A percentile compares a stretch with the other conserved stretches of the same genome.
Conservation (phyloP, 2,888 invertebrate genomes). For the Phyllotreta cruciferae region DNA sequence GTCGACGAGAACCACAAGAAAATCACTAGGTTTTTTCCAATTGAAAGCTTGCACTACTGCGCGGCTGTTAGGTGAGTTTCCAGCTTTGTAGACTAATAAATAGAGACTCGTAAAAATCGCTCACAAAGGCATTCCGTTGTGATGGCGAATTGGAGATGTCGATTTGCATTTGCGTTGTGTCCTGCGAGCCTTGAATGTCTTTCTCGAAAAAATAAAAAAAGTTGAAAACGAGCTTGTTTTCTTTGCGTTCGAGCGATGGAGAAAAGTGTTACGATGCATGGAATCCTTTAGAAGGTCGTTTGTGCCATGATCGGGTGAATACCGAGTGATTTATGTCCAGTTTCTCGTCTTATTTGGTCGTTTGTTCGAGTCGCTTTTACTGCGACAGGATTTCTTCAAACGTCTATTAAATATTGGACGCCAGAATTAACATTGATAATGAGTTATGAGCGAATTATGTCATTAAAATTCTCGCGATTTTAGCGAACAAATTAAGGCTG, state of each 20-base stretch:
- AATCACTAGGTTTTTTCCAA: slow-evolving; percentile 94
- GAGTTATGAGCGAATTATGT: no score
- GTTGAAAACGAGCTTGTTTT: slow-evolving; percentile 13
- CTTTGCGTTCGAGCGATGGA: slow-evolving; percentile 2
- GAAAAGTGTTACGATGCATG: slow-evolving; percentile 30
- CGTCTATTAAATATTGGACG: no score
- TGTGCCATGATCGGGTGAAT: background rate
- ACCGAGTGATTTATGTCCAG: background rate
- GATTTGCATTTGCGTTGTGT: background rate
- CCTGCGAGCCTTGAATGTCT: slow-evolving; percentile 4
- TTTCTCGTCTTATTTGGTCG: no score
- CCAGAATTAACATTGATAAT: no score
- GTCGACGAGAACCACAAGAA: slow-evolving; percentile 94
- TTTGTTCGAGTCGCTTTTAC: no score
- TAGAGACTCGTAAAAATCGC: no score
- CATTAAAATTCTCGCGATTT: no score
- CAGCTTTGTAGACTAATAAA: background rate
- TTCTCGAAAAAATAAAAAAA: slow-evolving; percentile 4
- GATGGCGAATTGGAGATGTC: background rate
- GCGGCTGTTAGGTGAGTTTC: slow-evolving; percentile 88
- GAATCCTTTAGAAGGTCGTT: slow-evolving; percentile 31
- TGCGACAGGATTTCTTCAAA: no score
- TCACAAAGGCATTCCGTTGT: background rate
- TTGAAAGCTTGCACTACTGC: slow-evolving; percentile 93
- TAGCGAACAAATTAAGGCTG: no score